Conservation (phyloP, 35 echinoderm and acorn worm genomes). For the Holothuria glaberrima region DNA sequence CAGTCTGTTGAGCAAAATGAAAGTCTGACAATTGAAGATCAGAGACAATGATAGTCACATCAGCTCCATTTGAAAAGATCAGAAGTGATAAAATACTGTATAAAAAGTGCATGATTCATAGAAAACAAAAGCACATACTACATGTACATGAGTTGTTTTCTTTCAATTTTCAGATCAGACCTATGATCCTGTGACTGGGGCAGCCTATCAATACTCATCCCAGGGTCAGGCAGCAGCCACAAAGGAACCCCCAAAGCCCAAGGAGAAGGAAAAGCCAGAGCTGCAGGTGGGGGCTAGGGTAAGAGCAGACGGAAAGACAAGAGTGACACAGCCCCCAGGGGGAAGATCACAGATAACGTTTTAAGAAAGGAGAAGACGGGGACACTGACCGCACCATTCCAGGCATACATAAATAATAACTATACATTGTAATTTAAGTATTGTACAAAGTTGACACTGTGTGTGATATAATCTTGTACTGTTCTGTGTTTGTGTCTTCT, state of each 20-base stretch:
- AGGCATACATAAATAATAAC: slow-evolving; percentile 2
- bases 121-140: too few species aligned
- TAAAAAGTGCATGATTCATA: too few species aligned
- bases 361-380: background rate
- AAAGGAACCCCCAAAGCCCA: slow-evolving; percentile 34
- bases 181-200: slow-evolving; percentile 47
- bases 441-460: slow-evolving; percentile 10
- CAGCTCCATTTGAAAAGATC: too few species aligned
- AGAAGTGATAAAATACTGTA: too few species aligned
- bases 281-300: slow-evolving; percentile 39
- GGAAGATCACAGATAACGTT: slow-evolving; percentile 50
- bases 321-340: slow-evolving; percentile 46
- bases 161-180: slow-evolving; percentile 23
- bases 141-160: background rate
- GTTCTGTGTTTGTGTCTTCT: background rate
- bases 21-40: too few species aligned
- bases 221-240: slow-evolving; percentile 24
- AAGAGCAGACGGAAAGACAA: slow-evolving; percentile 29
- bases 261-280: slow-evolving; percentile 21
- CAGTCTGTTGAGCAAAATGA: too few species aligned
- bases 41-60: too few species aligned
- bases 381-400: slow-evolving; percentile 31
- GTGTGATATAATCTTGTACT: slow-evolving; percentile 43
- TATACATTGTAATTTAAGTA: background rate
- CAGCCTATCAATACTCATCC: slow-evolving; percentile 47